Conservation (phyloP, 2,797 vertebrate genomes). For the Hipposideros larvatus region DNA sequence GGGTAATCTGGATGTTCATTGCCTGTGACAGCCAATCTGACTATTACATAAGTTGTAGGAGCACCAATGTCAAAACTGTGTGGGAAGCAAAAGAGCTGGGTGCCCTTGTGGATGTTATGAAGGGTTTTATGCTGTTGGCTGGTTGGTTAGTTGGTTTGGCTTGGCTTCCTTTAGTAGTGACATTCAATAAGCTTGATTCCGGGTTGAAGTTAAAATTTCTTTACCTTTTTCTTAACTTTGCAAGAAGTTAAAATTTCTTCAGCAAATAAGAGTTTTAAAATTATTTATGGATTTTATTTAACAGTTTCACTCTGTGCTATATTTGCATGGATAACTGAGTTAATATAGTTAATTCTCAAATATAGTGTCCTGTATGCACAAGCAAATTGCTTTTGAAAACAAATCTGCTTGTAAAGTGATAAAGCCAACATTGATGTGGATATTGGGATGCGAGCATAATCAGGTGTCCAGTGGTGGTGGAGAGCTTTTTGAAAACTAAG, state of each 20-base stretch:
- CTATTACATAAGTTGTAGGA: not conserved
- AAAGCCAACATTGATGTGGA: not conserved
- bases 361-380: not conserved
- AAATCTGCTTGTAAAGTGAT: slow-evolving; percentile 1
- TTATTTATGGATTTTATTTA: slow-evolving; percentile 52
- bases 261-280: not conserved
- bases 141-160: not conserved
- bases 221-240: not conserved
- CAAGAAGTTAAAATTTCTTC: slow-evolving; percentile 13
- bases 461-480: not conserved
- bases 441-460: not conserved
- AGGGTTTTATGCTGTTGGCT: not conserved
- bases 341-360: slow-evolving; percentile 37
- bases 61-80: not conserved
- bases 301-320: not conserved
- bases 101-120: not conserved
- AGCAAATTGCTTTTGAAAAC: slow-evolving; percentile 42
- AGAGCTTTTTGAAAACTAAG: not conserved
- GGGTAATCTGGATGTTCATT: not conserved
- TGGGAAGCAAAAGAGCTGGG: not conserved
- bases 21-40: not conserved
- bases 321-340: slow-evolving; percentile 25
- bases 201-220: not conserved
- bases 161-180: not conserved
- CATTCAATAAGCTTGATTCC: not conserved